A percentile compares a stretch with the other conserved stretches of the same genome.
Conservation (phyloP, 2,888 invertebrate genomes). For the Acleris sparsana region DNA sequence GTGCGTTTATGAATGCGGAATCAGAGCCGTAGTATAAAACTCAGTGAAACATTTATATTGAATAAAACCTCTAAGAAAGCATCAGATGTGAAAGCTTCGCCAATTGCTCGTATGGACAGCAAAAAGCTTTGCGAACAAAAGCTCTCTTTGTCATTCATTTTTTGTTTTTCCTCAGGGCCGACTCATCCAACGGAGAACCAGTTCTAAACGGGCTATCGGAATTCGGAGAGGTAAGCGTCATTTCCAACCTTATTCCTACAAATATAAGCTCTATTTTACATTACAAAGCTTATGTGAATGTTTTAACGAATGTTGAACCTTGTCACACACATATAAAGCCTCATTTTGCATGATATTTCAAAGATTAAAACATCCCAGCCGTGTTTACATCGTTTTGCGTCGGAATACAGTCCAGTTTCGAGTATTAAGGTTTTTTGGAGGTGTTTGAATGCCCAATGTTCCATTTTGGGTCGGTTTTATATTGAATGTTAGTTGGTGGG, state of each 20-base stretch:
- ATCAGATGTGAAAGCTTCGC: conserved; percentile 8
- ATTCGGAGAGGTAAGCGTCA: conserved; percentile 77
- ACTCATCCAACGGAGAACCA: conserved; percentile 80
- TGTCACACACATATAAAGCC: no score
- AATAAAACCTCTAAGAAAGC: neutral
- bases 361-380: no score
- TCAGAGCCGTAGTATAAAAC: no score
- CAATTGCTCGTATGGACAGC: neutral
- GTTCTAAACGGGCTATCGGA: conserved; percentile 76
- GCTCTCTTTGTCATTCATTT: conserved; percentile 56
- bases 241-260: conserved; percentile 1
- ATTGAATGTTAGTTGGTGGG: neutral
- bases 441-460: no score
- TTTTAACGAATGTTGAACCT: neutral
- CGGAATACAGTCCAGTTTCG: no score
- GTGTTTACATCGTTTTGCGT: no score
- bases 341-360: no score
- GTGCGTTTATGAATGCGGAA: no score
- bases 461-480: no score
- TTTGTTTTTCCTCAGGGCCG: conserved; percentile 74
- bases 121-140: conserved; percentile 18
- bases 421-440: no score
- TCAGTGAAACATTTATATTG: neutral
- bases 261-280: neutral
- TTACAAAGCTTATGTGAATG: conserved; percentile 13